Base-by-base conservation (phyloP, 2,888 invertebrate species). In the Conistra vaccinii region DNA sequence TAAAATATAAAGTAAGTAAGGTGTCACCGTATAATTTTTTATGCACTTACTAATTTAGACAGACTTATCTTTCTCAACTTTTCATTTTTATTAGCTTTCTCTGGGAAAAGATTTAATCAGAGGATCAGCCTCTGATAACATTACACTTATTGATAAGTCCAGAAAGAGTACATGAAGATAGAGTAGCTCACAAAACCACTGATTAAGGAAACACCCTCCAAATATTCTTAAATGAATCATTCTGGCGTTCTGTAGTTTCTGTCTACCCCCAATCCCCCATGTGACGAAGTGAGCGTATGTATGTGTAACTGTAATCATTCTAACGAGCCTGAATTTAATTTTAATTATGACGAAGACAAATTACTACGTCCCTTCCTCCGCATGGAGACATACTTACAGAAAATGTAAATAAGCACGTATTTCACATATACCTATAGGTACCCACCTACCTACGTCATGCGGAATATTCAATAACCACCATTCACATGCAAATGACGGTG, bases 401-500 rank as follows among this genome's bases (percentile, higher is more conserved):
- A 35, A 60, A 67, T 58, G 58, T 57, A 68, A 76, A 58, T 45
- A 81, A 42, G 39, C 61, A 68, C 65, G 57, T 67, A 74, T 63
- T 66, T 68, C 29, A 58, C 29, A 69, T 80, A 74, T 67, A 39
- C 45, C 10, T 58, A 17, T 42, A 39, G 5, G n/a, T 29, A 42
- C 26, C 7, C 3, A 42, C 17, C 32, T 48, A 65, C 32, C 58
- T 32, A 61, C 51, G 67, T 67, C 65, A 78, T 73, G 70, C 73
- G 67, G 81, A 76, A 87, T 86, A 87, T 83, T 83, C 86, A 85
- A 82, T 76, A 69, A 58, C 39, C 6, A 72, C 82, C 45, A 87
- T 87, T 87, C 85, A 81, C 72, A 87, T 87, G 84, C 73, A 81
- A 87, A 87, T 83, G 48, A 26, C 81, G 89, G 93, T 90, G 93